A percentile compares a stretch with the other conserved stretches of the same genome.
Evolutionary conservation across 2,113 vertebrate genomes (phyloP).

Genomic region (Corythoichthys haematopterus): DNA sequence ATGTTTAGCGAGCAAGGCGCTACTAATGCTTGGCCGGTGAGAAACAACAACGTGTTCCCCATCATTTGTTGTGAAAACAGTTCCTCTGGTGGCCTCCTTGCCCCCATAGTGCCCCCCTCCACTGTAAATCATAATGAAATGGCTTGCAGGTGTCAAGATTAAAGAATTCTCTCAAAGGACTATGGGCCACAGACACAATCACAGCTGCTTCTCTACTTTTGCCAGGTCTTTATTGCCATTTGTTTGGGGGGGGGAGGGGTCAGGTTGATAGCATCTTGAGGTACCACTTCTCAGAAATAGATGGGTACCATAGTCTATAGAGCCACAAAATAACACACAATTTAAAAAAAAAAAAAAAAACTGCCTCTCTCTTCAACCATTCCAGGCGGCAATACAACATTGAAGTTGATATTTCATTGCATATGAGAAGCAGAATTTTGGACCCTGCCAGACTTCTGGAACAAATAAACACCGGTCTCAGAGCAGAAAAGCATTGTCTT

Average conservation of each 20-base stretch:
- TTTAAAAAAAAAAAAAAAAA: constrained; percentile 66
- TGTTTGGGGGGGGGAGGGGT: constrained; percentile 39
- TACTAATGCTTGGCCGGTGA: constrained; percentile 82
- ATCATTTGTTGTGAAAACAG: constrained; percentile 90
- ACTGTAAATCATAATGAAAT: constrained; percentile 98
- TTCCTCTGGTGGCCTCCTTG: constrained; percentile 77
- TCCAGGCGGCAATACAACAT: constrained; percentile 74
- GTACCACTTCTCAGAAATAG: constrained; percentile 38
- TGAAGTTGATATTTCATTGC: constrained; percentile 67
- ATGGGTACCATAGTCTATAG: constrained; percentile 9
- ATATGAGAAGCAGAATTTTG: constrained; percentile 63
- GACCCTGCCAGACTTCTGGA: constrained; percentile 24
- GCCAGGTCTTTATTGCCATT: constrained; percentile 78
- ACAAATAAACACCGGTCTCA: constrained; percentile 68
- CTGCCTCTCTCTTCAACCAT: constrained; percentile 62
- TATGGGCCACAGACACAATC: constrained; percentile 72
- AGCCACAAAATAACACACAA: constrained; percentile 14
- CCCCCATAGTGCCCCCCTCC: constrained; percentile 74
- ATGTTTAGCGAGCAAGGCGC: constrained; percentile 79
- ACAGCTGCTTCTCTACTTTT: constrained; percentile 90
- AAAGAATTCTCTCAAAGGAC: constrained; percentile 85
- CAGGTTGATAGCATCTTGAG: constrained; percentile 34
- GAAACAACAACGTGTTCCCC: constrained; percentile 85
- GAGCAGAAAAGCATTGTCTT: constrained; percentile 20
- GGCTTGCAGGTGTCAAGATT: constrained; percentile 99